phyloP scores from a whole-genome alignment of 2,797 vertebrate genomes.

The Acropternis orthonyx region DNA sequence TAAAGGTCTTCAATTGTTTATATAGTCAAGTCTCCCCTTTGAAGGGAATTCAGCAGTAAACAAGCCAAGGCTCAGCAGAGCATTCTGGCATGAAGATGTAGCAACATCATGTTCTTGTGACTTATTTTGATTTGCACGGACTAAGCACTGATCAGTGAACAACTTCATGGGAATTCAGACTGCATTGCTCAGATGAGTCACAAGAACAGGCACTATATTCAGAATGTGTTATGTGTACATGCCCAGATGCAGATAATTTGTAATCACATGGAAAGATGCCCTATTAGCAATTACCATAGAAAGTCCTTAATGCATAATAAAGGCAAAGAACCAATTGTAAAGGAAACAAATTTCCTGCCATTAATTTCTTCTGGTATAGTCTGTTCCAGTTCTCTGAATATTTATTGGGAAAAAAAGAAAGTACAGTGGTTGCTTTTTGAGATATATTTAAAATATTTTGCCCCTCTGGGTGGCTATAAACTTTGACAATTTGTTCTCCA shows the following conservation, averaged over 20 bases:
- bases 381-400: background rate
- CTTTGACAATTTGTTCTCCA: background rate
- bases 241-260: background rate
- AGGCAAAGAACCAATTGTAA: background rate
- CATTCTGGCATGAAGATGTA: constrained; percentile 28
- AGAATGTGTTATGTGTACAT: background rate
- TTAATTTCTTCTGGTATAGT: background rate
- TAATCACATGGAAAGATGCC: background rate
- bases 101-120: background rate
- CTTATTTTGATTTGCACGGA: background rate
- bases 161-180: background rate
- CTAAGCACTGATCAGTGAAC: background rate
- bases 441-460: background rate
- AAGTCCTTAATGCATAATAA: background rate
- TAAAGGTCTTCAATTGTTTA: constrained; percentile 40
- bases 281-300: background rate
- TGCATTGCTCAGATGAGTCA: background rate
- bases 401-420: background rate
- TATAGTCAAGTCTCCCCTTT: background rate
- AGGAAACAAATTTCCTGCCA: background rate
- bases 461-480: background rate
- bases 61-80: constrained; percentile 10
- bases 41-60: constrained; percentile 24
- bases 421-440: background rate
- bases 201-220: background rate